phyloP scores from a whole-genome alignment of 2,113 vertebrate genomes.

The Bos javanicus region DNA sequence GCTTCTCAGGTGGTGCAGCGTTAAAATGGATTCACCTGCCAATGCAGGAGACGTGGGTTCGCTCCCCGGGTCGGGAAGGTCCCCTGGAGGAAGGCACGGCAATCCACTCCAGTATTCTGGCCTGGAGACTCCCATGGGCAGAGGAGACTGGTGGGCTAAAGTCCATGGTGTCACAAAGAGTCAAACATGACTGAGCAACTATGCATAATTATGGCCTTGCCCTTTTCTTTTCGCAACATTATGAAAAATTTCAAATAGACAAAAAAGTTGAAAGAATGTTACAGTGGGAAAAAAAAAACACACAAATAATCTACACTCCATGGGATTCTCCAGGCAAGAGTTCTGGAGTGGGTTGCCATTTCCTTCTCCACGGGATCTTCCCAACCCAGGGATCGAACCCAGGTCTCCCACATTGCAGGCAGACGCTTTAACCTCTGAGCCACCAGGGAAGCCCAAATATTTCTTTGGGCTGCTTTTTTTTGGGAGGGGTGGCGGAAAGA shows the following conservation, averaged over 20 bases:
- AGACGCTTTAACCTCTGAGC: too few relatives aligned
- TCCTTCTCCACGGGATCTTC: too few relatives aligned
- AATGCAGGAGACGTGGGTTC: not conserved
- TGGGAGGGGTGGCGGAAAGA: accelerated
- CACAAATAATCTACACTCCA: not conserved
- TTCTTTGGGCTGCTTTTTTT: too few relatives aligned
- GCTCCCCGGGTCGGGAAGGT: not conserved
- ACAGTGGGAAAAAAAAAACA: not conserved
- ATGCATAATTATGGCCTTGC: not conserved
- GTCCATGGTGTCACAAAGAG: not conserved
- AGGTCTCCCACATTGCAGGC: too few relatives aligned
- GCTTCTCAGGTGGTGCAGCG: not conserved
- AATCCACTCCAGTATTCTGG: not conserved
- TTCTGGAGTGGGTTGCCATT: too few relatives aligned
- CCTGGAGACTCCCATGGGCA: not conserved
- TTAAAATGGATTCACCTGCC: not conserved
- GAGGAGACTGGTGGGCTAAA: not conserved
- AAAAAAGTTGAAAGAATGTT: not conserved
- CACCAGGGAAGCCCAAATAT: too few relatives aligned
- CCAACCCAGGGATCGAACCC: too few relatives aligned
- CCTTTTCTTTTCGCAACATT: not conserved
- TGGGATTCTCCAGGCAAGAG: too few relatives aligned
- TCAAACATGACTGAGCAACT: not conserved
- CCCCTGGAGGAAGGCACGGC: not conserved
- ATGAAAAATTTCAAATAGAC: not conserved